Conservation (phyloP, 1,140 invertebrate genomes). For the Drosophila sulfurigaster region DNA sequence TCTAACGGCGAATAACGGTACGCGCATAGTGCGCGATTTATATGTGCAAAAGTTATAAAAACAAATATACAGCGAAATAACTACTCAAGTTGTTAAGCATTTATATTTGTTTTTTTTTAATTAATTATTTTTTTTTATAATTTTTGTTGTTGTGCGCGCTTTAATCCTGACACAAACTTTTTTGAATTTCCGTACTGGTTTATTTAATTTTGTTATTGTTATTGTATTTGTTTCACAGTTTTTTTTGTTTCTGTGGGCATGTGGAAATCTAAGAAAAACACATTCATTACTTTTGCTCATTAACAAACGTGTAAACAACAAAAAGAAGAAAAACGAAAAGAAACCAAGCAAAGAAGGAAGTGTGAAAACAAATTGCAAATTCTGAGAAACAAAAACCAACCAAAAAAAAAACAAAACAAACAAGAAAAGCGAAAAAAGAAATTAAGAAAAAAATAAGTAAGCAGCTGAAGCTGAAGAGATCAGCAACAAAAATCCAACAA, state of each 20-base stretch:
- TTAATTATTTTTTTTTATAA: constrained; percentile 8
- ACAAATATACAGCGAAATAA: no score
- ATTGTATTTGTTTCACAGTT: constrained; percentile 14
- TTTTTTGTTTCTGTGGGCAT: constrained; percentile 16
- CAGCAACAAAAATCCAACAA: background rate
- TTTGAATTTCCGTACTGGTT: background rate
- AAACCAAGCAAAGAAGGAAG: constrained; percentile 20
- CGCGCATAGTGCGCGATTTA: constrained; percentile 39
- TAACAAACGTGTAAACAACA: constrained; percentile 29
- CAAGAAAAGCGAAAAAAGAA: constrained; percentile 9
- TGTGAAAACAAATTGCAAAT: constrained; percentile 50
- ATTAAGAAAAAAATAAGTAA: constrained; percentile 7
- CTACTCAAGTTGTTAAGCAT: background rate
- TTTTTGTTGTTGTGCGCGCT: constrained; percentile 24
- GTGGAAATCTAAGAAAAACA: constrained; percentile 9
- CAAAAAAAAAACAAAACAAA: constrained; percentile 11
- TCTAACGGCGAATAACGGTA: constrained; percentile 42
- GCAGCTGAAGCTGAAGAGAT: constrained; percentile 6
- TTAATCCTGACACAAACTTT: constrained; percentile 11
- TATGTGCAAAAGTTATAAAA: constrained; percentile 21
- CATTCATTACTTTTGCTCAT: constrained; percentile 39
- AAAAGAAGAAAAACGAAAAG: constrained; percentile 22
- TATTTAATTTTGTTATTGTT: constrained; percentile 3
- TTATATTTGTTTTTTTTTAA: constrained; percentile 2
- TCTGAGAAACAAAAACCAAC: constrained; percentile 29